These are phyloP conservation scores for Cerastoderma edule DNA, from an alignment of 2,888 invertebrate genomes.

Conservation along the genomic window DNA sequence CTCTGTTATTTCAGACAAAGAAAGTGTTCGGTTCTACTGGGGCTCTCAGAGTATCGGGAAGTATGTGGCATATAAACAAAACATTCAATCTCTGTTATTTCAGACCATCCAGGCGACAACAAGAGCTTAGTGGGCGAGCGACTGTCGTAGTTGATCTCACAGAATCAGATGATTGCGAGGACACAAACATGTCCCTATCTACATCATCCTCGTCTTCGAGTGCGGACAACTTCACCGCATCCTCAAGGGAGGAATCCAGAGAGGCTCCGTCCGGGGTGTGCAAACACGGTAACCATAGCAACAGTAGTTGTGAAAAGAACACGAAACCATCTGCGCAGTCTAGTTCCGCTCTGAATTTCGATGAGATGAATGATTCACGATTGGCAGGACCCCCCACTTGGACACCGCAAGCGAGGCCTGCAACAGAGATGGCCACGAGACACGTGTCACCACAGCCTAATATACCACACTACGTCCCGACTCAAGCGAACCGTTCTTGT, in stretches of 20 bases:
- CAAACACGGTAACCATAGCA: background rate
- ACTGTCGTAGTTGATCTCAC: slow-evolving; percentile 81
- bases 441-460: slow-evolving; percentile 2
- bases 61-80: too few species aligned
- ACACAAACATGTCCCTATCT: slow-evolving; percentile 12
- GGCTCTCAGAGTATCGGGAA: too few species aligned
- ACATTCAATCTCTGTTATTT: too few species aligned
- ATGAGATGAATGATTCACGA: too few species aligned
- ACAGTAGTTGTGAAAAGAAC: too few species aligned
- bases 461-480: slow-evolving; percentile 1
- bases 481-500: background rate
- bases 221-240: background rate
- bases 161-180: slow-evolving; percentile 79
- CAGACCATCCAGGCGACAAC: slow-evolving; percentile 62
- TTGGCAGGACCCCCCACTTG: background rate
- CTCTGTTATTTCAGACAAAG: too few species aligned
- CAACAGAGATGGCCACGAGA: slow-evolving; percentile 4
- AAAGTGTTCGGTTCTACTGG: too few species aligned
- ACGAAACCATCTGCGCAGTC: too few species aligned
- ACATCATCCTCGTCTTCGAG: background rate
- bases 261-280: background rate
- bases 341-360: too few species aligned
- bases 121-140: slow-evolving; percentile 71
- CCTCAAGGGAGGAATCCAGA: background rate
- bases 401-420: slow-evolving; percentile 12